Conservation (phyloP, 2,888 invertebrate species). For the Hermodice carunculata region DNA sequence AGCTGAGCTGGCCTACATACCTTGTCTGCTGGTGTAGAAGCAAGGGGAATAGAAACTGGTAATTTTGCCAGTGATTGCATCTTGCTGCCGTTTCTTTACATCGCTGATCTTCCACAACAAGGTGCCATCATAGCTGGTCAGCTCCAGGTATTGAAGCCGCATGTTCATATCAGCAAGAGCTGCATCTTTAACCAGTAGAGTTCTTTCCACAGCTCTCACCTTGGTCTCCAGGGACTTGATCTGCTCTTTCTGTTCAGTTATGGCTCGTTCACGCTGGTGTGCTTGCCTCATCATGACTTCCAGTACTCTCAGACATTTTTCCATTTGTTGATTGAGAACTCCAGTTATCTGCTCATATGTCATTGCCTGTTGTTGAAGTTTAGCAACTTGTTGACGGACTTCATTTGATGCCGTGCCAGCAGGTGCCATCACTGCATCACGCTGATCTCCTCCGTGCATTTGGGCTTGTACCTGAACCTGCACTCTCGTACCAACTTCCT, state of each 20-base stretch:
- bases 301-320: neutral
- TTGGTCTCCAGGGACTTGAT: neutral
- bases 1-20: too few species aligned
- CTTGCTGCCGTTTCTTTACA: slow-evolving; percentile 53
- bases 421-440: too few species aligned
- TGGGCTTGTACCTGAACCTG: too few species aligned
- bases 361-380: too few species aligned
- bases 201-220: neutral
- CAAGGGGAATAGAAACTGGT: slow-evolving; percentile 62
- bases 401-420: too few species aligned
- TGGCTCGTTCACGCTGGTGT: neutral
- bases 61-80: slow-evolving; percentile 55
- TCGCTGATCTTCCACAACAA: slow-evolving; percentile 65
- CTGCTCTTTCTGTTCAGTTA: neutral
- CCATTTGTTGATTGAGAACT: neutral
- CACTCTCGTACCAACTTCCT: too few species aligned
- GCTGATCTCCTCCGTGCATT: too few species aligned
- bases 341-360: neutral
- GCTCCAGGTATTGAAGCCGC: slow-evolving; percentile 40
- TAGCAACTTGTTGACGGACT: too few species aligned
- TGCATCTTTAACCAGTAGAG: neutral
- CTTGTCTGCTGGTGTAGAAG: slow-evolving; percentile 61
- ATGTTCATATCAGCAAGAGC: neutral
- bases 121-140: slow-evolving; percentile 60
- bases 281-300: neutral